Conservation (phyloP, 2,888 invertebrate species). For the Odontomyia ornata region DNA sequence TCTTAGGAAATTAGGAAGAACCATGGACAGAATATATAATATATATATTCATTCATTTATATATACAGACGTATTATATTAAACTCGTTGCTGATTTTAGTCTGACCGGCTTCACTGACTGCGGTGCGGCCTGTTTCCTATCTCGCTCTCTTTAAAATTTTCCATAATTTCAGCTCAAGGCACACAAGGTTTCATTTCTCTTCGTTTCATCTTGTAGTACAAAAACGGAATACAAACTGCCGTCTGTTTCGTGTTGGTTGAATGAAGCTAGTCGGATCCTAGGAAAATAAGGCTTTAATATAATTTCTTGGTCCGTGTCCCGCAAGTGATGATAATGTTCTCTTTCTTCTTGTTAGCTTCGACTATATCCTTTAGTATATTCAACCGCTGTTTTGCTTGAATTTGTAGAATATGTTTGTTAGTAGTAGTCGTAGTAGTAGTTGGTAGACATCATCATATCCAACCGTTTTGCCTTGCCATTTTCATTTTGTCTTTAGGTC, state of each 20-base stretch:
- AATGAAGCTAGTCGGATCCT: background rate
- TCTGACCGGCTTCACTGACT: background rate
- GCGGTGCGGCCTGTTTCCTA: constrained; percentile 7
- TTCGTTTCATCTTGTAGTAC: no score
- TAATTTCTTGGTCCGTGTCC: constrained; percentile 24
- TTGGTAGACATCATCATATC: background rate
- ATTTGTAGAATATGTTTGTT: background rate
- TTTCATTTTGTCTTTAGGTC: constrained; percentile 18
- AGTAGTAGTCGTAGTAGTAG: background rate
- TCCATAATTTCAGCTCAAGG: background rate
- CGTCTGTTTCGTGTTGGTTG: no score
- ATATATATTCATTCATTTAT: no score
- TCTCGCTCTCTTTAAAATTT: no score
- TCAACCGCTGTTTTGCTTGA: no score
- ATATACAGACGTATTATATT: background rate
- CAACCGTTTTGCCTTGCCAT: background rate
- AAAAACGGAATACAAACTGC: no score
- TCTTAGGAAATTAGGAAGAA: background rate
- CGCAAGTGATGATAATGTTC: constrained; percentile 15
- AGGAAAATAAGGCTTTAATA: constrained; percentile 31
- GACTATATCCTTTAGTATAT: no score
- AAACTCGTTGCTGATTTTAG: background rate
- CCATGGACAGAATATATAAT: background rate
- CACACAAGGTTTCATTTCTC: background rate
- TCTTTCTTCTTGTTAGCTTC: background rate